phyloP scores from a whole-genome alignment of 2,797 vertebrate genomes.

The Phalanger gymnotis region DNA sequence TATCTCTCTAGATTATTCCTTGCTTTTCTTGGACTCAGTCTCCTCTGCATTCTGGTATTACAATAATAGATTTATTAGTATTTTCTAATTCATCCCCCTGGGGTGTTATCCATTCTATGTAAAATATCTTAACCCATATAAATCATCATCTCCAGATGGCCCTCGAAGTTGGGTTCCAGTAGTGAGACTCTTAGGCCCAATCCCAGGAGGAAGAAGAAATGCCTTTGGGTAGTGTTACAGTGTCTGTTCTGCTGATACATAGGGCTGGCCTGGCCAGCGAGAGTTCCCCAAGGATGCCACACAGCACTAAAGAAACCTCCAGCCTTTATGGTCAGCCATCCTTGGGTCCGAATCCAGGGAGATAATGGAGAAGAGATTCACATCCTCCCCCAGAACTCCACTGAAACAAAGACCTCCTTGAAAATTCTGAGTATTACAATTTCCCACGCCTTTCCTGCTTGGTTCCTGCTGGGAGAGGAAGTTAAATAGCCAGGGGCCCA shows the following conservation, averaged over 20 bases:
- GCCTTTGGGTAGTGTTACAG: neutral
- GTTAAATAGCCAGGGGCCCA: neutral
- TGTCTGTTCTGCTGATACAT: neutral
- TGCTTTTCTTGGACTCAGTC: neutral
- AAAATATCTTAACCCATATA: neutral
- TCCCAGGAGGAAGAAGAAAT: neutral
- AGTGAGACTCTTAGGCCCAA: neutral
- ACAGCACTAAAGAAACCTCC: neutral
- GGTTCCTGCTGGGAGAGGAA: neutral
- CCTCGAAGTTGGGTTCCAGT: neutral
- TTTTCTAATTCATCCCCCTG: neutral
- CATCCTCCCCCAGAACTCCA: neutral
- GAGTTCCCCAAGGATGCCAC: neutral
- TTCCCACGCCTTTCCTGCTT: neutral
- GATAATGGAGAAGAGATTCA: neutral
- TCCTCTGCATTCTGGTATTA: neutral
- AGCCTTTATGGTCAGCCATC: neutral
- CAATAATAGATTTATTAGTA: neutral
- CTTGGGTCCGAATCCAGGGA: neutral
- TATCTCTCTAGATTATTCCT: neutral
- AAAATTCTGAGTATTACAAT: neutral
- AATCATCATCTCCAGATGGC: neutral
- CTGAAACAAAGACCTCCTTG: neutral
- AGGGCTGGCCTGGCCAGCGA: neutral
- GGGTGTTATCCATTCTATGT: neutral